Percentiles rank a stretch among this genome's conserved stretches.
These are phyloP conservation scores for Mesocentrotus franciscanus DNA, from an alignment of 53 echinoderm and acorn worm genomes.

Conservation along the genomic window DNA sequence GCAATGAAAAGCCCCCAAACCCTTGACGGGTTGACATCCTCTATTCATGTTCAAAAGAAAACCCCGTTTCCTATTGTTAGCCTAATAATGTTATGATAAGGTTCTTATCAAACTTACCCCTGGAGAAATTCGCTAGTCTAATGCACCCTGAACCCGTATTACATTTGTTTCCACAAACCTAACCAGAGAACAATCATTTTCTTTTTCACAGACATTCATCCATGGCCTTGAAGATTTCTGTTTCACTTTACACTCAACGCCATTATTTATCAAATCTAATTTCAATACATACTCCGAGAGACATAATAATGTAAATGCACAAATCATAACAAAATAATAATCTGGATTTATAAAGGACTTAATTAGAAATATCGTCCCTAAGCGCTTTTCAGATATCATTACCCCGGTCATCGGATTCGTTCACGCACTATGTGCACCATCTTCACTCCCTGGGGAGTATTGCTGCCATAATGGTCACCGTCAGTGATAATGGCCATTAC, in stretches of 20 bases:
- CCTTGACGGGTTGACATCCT: slow-evolving; percentile 48
- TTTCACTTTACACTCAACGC: background rate
- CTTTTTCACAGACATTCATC: background rate
- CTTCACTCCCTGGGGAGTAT: too few species aligned
- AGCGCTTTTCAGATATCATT: too few species aligned
- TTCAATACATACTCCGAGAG: background rate
- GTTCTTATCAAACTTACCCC: background rate
- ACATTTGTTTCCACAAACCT: background rate
- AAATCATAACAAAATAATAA: background rate
- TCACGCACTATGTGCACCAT: too few species aligned
- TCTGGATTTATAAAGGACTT: too few species aligned
- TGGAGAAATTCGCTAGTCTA: background rate
- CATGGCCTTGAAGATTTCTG: background rate
- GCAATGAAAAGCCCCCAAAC: slow-evolving; percentile 33
- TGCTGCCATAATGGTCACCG: too few species aligned
- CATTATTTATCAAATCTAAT: too few species aligned
- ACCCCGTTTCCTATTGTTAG: slow-evolving; percentile 34
- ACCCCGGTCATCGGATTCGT: too few species aligned
- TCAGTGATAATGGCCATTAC: too few species aligned
- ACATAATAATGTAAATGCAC: background rate
- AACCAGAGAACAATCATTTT: background rate
- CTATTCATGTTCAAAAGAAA: slow-evolving; percentile 37
- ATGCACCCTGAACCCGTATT: background rate
- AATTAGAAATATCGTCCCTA: too few species aligned
- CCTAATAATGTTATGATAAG: slow-evolving; percentile 52